These are phyloP conservation scores for Ibycter americanus DNA, from an alignment of 2,797 vertebrate genomes.

Conservation along the genomic window DNA sequence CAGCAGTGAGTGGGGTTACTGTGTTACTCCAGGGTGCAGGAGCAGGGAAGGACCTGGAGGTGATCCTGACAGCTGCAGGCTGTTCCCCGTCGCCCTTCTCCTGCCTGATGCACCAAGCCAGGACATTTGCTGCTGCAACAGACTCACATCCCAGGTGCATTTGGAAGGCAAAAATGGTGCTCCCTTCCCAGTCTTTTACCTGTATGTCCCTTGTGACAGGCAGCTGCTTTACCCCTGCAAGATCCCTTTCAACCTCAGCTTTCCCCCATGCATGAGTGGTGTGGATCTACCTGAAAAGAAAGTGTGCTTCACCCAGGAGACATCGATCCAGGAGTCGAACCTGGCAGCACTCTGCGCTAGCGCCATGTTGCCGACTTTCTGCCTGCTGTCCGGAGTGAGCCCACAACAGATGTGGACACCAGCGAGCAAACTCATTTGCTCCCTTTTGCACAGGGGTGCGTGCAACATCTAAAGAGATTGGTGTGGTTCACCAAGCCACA, in stretches of 20 bases:
- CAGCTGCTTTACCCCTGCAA: neutral
- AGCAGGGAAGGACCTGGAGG: neutral
- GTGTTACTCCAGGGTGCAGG: neutral
- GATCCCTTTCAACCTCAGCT: neutral
- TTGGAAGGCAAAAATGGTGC: neutral
- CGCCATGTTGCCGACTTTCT: neutral
- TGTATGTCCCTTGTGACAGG: neutral
- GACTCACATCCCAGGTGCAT: accelerated
- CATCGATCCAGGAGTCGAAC: neutral
- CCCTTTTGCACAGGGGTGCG: neutral
- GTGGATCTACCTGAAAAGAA: neutral
- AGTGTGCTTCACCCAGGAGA: accelerated
- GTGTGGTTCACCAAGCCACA: neutral
- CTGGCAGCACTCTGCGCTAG: neutral
- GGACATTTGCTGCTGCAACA: neutral
- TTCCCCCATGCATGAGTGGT: neutral
- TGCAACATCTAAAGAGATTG: neutral
- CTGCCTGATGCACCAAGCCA: neutral
- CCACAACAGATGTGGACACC: neutral
- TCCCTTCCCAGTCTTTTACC: neutral
- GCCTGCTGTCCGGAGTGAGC: neutral
- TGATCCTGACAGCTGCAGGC: neutral
- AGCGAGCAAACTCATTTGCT: neutral
- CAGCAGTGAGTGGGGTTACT: neutral
- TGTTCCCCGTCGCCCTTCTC: neutral